Percentiles rank a stretch among this genome's conserved stretches.
These are phyloP conservation scores for Capitella teleta DNA, from an alignment of 1,140 invertebrate species.

Conservation along the genomic window DNA sequence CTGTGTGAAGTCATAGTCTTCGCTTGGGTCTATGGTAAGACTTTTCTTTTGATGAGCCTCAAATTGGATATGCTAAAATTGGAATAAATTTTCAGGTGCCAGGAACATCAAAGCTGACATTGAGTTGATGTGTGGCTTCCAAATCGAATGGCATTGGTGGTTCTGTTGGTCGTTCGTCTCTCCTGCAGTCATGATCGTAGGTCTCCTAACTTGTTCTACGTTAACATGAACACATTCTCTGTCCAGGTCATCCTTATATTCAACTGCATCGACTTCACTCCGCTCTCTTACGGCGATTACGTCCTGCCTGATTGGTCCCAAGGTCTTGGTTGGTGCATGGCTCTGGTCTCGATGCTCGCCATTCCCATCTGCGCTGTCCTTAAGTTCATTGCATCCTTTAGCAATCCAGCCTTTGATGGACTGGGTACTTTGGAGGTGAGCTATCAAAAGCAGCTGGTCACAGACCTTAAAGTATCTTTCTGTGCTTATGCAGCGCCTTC, in stretches of 20 bases:
- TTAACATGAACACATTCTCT: background rate
- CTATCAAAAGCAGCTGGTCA: too few species aligned
- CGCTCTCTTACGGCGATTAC: slow-evolving; percentile 33
- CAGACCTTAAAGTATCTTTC: too few species aligned
- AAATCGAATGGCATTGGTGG: slow-evolving; percentile 10
- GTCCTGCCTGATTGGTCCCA: slow-evolving; percentile 21
- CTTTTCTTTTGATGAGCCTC: background rate
- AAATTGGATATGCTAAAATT: background rate
- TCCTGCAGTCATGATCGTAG: slow-evolving; percentile 8
- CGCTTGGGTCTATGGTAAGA: slow-evolving; percentile 13
- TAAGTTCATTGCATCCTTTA: too few species aligned
- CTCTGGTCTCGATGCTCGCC: slow-evolving; percentile 1
- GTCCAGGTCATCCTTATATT: slow-evolving; percentile 50
- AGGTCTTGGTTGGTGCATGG: slow-evolving; percentile 20
- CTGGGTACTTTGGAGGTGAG: too few species aligned
- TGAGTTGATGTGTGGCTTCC: slow-evolving; percentile 9
- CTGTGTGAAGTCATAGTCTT: slow-evolving; percentile 11
- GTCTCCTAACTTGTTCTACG: background rate
- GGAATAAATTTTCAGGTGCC: slow-evolving; percentile 5
- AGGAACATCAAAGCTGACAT: slow-evolving; percentile 7
- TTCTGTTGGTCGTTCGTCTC: slow-evolving; percentile 11
- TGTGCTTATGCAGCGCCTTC: too few species aligned
- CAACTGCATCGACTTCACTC: slow-evolving; percentile 46
- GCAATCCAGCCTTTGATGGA: too few species aligned
- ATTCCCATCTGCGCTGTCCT: slow-evolving; percentile 7